A percentile compares a stretch with the other conserved stretches of the same genome.
phyloP scores from a whole-genome alignment of 2,113 vertebrate genomes.

The Xyrauchen texanus region DNA sequence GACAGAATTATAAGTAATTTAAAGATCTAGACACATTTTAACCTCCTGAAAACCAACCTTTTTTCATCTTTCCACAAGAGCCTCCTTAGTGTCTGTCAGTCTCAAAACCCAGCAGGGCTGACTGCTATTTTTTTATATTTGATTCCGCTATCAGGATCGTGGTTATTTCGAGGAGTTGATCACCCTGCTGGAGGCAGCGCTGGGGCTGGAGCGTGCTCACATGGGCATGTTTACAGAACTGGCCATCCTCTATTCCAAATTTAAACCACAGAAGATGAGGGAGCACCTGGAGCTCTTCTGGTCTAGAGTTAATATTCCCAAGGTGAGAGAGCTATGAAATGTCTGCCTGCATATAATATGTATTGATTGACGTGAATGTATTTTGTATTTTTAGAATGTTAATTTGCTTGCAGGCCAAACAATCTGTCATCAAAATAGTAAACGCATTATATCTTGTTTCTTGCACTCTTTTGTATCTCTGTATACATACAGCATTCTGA shows the following conservation, averaged over 20 bases:
- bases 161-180: slow-evolving; percentile 98
- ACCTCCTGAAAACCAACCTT: no score
- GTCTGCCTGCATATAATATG: neutral
- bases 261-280: slow-evolving; percentile 99
- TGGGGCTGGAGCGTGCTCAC: slow-evolving; percentile 94
- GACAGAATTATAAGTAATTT: no score
- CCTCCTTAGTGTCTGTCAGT: neutral
- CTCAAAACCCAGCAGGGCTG: no score
- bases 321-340: slow-evolving; percentile 72
- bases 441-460: no score
- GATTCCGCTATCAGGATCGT: slow-evolving; percentile 80
- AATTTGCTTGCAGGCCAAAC: no score
- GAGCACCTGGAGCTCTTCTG: slow-evolving; percentile 98
- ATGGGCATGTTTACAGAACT: slow-evolving; percentile 99
- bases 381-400: no score
- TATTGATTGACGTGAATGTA: no score
- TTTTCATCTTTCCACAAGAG: neutral
- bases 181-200: slow-evolving; percentile 95
- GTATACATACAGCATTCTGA: no score
- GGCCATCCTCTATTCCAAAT: slow-evolving; percentile 98
- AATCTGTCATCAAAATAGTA: no score
- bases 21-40: no score
- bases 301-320: slow-evolving; percentile 98
- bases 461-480: no score
- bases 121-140: slow-evolving; percentile 3